Evolutionary conservation across 2,888 invertebrate genomes (phyloP).

Genomic region (Drosophila nigritarsus): DNA sequence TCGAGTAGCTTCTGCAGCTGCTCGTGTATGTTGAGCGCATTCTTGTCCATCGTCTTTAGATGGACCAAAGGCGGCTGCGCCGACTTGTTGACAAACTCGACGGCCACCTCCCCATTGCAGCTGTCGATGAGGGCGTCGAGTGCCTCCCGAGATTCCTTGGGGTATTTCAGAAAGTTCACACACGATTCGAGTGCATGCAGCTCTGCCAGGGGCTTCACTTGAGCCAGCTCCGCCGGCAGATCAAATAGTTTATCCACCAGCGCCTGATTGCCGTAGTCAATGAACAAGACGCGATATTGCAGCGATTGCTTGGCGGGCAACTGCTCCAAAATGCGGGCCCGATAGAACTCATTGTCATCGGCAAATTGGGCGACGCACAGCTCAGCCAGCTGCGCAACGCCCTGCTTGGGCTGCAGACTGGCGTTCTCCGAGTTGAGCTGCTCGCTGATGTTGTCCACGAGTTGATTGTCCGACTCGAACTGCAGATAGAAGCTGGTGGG

Average conservation of each 20-base stretch:
- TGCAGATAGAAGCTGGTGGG: conserved; percentile 92
- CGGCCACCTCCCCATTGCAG: conserved; percentile 74
- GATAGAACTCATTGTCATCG: conserved; percentile 94
- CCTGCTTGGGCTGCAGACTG: conserved; percentile 74
- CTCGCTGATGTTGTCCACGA: conserved; percentile 46
- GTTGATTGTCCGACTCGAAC: conserved; percentile 85
- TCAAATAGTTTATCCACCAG: conserved; percentile 87
- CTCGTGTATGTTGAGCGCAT: conserved; percentile 76
- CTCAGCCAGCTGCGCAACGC: conserved; percentile 83
- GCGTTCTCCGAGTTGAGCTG: conserved; percentile 59
- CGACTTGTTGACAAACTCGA: conserved; percentile 71
- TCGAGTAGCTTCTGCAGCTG: conserved; percentile 75
- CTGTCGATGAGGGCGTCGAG: conserved; percentile 78
- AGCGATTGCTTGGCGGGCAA: conserved; percentile 83
- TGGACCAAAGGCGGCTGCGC: conserved; percentile 71
- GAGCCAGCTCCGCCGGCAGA: conserved; percentile 87
- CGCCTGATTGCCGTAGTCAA: conserved; percentile 89
- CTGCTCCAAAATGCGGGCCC: conserved; percentile 92
- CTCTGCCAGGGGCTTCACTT: conserved; percentile 87
- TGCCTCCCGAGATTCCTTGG: conserved; percentile 66
- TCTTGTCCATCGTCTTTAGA: conserved; percentile 63
- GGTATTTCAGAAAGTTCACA: conserved; percentile 84
- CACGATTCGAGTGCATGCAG: conserved; percentile 88
- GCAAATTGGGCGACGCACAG: conserved; percentile 91
- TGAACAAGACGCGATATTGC: conserved; percentile 89